A percentile compares a stretch with the other conserved stretches of the same genome.
Evolutionary conservation across 2,113 vertebrate genomes (phyloP).

Genomic region (Numenius arquata): DNA sequence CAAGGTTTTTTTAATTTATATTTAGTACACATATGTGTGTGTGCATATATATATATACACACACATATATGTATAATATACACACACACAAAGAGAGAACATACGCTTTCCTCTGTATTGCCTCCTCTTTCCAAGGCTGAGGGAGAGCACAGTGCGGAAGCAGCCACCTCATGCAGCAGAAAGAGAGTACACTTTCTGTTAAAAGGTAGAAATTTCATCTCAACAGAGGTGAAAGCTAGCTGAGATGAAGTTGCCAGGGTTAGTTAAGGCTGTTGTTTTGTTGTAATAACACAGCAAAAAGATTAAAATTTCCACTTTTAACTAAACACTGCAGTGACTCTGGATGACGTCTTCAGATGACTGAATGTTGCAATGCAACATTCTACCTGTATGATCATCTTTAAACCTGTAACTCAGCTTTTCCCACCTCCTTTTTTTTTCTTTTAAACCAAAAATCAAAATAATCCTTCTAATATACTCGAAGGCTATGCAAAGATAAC

Average conservation of each 20-base stretch:
- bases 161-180: neutral
- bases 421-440: too few species aligned
- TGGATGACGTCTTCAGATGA: neutral
- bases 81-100: fast-evolving
- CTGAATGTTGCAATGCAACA: neutral
- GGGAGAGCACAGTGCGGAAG: neutral
- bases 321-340: neutral
- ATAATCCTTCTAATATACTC: neutral
- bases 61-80: neutral
- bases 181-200: neutral
- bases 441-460: neutral
- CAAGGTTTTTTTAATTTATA: neutral
- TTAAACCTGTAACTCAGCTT: neutral
- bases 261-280: neutral
- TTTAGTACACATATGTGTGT: neutral
- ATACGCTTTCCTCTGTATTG: neutral
- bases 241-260: neutral
- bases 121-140: neutral
- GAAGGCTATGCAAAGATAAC: neutral
- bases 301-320: neutral
- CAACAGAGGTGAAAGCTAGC: neutral
- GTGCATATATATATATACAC: neutral
- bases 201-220: neutral
- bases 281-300: neutral
- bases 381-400: neutral